Conservation (phyloP, 2,797 vertebrate species). For the Mus caroli region DNA sequence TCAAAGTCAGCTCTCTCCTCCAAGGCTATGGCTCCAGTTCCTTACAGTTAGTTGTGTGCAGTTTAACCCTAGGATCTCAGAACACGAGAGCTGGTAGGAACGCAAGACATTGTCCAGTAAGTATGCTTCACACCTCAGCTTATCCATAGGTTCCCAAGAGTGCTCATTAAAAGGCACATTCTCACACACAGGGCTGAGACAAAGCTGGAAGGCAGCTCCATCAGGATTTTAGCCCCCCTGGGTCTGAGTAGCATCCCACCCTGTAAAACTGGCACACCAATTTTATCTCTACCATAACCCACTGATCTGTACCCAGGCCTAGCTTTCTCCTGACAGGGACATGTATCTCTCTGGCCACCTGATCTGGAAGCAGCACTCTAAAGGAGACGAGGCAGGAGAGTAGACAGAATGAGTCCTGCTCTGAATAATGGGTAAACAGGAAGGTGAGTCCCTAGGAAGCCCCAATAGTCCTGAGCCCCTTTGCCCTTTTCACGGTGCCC, state of each 20-base stretch:
- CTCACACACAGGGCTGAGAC: neutral
- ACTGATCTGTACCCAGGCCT: neutral
- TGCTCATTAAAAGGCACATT: neutral
- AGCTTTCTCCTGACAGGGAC: neutral
- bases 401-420: neutral
- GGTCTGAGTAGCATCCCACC: neutral
- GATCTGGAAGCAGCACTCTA: neutral
- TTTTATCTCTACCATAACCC: fast-evolving
- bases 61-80: neutral
- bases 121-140: neutral
- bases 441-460: neutral
- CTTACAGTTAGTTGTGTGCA: neutral
- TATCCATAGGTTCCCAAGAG: neutral
- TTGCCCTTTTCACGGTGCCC: fast-evolving
- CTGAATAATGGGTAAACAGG: neutral
- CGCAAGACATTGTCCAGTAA: neutral
- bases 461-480: neutral
- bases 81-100: neutral
- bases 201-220: neutral
- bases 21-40: neutral
- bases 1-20: neutral
- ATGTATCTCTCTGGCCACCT: neutral
- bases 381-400: neutral
- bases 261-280: neutral
- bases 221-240: neutral